Evolutionary conservation across 2,888 invertebrate species (phyloP).

Genomic region (Phaonia tiefii): DNA sequence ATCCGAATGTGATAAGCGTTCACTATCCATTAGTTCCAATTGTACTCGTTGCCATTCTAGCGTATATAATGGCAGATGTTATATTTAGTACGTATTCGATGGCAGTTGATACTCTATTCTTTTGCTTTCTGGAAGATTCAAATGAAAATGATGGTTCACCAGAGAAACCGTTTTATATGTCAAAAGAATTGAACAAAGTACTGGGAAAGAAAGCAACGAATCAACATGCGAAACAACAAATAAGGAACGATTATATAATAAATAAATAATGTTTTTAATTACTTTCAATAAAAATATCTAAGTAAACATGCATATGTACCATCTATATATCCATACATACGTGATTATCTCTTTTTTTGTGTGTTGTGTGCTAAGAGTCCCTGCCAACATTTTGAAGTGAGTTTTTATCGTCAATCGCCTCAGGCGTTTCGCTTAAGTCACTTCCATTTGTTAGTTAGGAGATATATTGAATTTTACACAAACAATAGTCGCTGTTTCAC

Average conservation of each 20-base stretch:
- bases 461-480: too few relatives aligned
- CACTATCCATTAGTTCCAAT: slow-evolving; percentile 92
- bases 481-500: too few relatives aligned
- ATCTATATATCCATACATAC: slow-evolving; percentile 11
- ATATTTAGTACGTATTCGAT: slow-evolving; percentile 97
- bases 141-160: slow-evolving; percentile 96
- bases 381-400: too few relatives aligned
- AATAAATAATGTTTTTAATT: too few relatives aligned
- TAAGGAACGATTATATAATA: slow-evolving; percentile 31
- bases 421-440: too few relatives aligned
- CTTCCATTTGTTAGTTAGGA: too few relatives aligned
- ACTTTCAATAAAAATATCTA: too few relatives aligned
- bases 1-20: slow-evolving; percentile 82
- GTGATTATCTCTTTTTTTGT: too few relatives aligned
- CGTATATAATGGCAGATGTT: slow-evolving; percentile 92
- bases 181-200: slow-evolving; percentile 92
- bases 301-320: too few relatives aligned
- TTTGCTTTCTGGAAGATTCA: slow-evolving; percentile 98
- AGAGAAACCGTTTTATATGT: slow-evolving; percentile 97
- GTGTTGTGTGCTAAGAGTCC: too few relatives aligned
- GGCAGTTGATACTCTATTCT: slow-evolving; percentile 97
- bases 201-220: slow-evolving; percentile 84
- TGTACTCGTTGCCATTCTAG: slow-evolving; percentile 88
- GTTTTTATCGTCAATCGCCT: too few relatives aligned
- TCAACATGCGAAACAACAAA: slow-evolving; percentile 6